These are phyloP conservation scores for Amphipyra berbera DNA, from an alignment of 2,888 invertebrate species.

Conservation along the genomic window DNA sequence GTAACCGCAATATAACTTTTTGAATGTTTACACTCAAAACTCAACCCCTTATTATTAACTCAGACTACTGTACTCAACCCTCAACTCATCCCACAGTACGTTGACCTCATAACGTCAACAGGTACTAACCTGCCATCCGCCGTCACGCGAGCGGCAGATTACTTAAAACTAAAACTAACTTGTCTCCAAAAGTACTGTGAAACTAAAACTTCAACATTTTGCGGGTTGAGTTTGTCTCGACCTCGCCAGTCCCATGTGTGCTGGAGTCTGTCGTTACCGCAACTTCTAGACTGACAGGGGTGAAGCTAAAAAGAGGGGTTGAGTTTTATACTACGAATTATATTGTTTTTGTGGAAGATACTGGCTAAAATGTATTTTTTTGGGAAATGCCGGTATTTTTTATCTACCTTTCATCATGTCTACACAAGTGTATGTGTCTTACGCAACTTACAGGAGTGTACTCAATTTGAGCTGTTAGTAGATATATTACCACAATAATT, in stretches of 20 bases:
- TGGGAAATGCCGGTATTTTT: too few relatives aligned
- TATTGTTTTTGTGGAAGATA: background rate
- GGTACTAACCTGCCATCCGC: constrained; percentile 18
- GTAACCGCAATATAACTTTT: too few relatives aligned
- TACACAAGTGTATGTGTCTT: too few relatives aligned
- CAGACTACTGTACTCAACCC: background rate
- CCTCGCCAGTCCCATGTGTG: constrained; percentile 42
- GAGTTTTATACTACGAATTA: constrained; percentile 7
- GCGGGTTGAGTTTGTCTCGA: constrained; percentile 41
- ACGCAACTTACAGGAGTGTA: too few relatives aligned
- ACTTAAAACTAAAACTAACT: constrained; percentile 50
- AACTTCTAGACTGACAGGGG: constrained; percentile 33
- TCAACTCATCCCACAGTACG: constrained; percentile 9
- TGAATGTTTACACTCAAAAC: too few relatives aligned
- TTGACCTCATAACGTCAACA: constrained; percentile 40
- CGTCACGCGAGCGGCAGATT: constrained; percentile 36
- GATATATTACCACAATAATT: too few relatives aligned
- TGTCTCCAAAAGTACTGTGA: constrained; percentile 24
- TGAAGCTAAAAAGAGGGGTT: background rate
- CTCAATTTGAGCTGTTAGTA: too few relatives aligned
- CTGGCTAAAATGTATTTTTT: too few relatives aligned
- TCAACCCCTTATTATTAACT: too few relatives aligned
- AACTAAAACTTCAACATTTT: constrained; percentile 49
- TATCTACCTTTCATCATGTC: too few relatives aligned
- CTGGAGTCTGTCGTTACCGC: constrained; percentile 20